A percentile compares a stretch with the other conserved stretches of the same genome.
Evolutionary conservation across 1,140 invertebrate genomes (phyloP).

Genomic region (Fopius arisanus): DNA sequence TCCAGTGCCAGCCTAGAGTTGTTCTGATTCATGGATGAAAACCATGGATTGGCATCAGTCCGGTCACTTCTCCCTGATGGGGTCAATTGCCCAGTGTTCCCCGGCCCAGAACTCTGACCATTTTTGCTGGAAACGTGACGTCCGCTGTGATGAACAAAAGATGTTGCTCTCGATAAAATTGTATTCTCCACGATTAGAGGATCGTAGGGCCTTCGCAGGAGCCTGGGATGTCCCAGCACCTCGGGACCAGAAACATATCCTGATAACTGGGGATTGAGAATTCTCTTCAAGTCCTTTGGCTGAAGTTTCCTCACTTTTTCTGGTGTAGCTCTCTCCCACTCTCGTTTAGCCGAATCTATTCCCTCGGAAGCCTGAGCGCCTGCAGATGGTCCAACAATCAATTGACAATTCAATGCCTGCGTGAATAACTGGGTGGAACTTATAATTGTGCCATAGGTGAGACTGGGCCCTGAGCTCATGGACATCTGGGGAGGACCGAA

Average conservation of each 20-base stretch:
- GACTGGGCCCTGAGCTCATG: conserved; percentile 54
- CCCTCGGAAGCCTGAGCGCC: conserved; percentile 37
- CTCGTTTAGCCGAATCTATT: conserved; percentile 55
- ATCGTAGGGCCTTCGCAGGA: conserved; percentile 59
- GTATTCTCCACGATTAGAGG: conserved; percentile 62
- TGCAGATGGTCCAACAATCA: conserved; percentile 17
- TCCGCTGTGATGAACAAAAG: conserved; percentile 44
- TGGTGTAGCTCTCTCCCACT: conserved; percentile 57
- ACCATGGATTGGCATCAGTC: conserved; percentile 53
- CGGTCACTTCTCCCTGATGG: conserved; percentile 38
- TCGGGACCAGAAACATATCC: conserved; percentile 54
- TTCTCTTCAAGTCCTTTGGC: conserved; percentile 53
- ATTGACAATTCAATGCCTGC: conserved; percentile 54
- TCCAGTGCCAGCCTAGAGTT: conserved; percentile 60
- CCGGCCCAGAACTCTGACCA: conserved; percentile 32
- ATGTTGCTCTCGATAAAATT: conserved; percentile 57
- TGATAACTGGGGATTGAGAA: conserved; percentile 49
- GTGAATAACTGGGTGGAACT: conserved; percentile 63
- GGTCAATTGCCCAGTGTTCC: conserved; percentile 32
- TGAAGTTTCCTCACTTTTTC: conserved; percentile 55
- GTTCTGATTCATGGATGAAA: conserved; percentile 61
- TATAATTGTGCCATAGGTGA: conserved; percentile 62
- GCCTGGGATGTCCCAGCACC: conserved; percentile 54
- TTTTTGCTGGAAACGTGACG: conserved; percentile 46
- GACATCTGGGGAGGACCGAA: conserved; percentile 63